Percentiles rank a stretch among this genome's conserved stretches.
Conservation (phyloP, 2,888 invertebrate genomes). For the Graphium colonna region DNA sequence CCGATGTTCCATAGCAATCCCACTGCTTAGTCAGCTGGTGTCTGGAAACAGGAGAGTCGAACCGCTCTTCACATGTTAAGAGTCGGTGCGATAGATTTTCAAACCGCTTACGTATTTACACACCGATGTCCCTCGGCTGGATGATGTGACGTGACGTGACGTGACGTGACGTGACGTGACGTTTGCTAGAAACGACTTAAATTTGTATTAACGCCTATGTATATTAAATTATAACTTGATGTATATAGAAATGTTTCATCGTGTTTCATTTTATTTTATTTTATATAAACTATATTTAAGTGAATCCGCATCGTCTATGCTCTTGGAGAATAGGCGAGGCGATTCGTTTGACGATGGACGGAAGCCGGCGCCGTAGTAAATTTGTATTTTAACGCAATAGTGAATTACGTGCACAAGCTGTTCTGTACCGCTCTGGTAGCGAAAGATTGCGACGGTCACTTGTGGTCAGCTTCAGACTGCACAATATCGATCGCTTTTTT, state of each 20-base stretch:
- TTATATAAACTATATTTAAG: constrained; percentile 55
- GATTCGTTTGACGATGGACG: constrained; percentile 30
- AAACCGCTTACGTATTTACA: not conserved
- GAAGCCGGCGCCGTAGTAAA: constrained; percentile 34
- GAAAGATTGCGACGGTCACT: constrained; percentile 38
- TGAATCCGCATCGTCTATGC: constrained; percentile 50
- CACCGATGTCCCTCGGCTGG: not conserved
- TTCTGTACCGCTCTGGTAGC: constrained; percentile 18
- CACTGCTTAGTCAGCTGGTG: not conserved
- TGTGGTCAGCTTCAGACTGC: not conserved
- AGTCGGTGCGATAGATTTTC: not conserved
- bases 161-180: constrained; percentile 17
- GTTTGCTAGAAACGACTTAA: constrained; percentile 20
- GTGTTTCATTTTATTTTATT: constrained; percentile 51
- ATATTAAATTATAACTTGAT: constrained; percentile 71
- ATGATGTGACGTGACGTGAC: too few relatives aligned
- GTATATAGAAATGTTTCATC: constrained; percentile 59
- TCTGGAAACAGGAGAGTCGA: not conserved
- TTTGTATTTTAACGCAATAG: constrained; percentile 39
- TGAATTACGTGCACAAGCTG: constrained; percentile 49
- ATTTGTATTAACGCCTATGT: constrained; percentile 35
- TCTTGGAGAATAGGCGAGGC: constrained; percentile 54
- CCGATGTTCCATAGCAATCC: not conserved
- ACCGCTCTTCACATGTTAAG: not conserved
- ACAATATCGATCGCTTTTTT: too few relatives aligned